Conservation (phyloP, 2,797 vertebrate genomes). For the Centroberyx gerrardi region DNA sequence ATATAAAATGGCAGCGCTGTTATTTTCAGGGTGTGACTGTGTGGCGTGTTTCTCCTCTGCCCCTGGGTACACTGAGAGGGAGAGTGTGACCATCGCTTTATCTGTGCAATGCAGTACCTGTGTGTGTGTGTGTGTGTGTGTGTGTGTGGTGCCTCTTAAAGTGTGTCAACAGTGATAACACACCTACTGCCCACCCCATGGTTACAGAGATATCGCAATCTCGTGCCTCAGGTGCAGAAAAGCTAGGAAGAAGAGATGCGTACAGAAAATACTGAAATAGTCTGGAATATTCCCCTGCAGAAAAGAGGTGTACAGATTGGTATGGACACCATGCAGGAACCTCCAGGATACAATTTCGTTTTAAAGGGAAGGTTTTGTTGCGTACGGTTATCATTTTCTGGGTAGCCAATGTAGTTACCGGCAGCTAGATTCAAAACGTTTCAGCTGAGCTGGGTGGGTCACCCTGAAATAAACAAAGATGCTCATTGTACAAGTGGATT, state of each 20-base stretch:
- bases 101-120: conserved; percentile 61
- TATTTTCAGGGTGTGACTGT: conserved; percentile 41
- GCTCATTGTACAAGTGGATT: conserved; percentile 26
- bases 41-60: conserved; percentile 51
- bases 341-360: conserved; percentile 56
- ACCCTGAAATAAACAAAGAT: conserved; percentile 34
- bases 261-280: conserved; percentile 37
- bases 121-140: conserved; percentile 49
- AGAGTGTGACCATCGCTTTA: conserved; percentile 57
- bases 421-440: not conserved
- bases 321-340: conserved; percentile 31
- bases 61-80: conserved; percentile 39
- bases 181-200: conserved; percentile 53
- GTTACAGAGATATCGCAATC: conserved; percentile 70
- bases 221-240: conserved; percentile 58
- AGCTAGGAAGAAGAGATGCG: conserved; percentile 28
- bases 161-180: conserved; percentile 73
- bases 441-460: conserved; percentile 4
- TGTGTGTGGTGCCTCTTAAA: conserved; percentile 57
- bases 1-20: conserved; percentile 46
- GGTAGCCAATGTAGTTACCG: conserved; percentile 32
- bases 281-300: conserved; percentile 48
- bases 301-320: conserved; percentile 47
- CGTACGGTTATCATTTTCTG: conserved; percentile 37
- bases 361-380: conserved; percentile 45